These are phyloP conservation scores for Puma concolor DNA, from an alignment of 2,113 vertebrate species.

Conservation along the genomic window DNA sequence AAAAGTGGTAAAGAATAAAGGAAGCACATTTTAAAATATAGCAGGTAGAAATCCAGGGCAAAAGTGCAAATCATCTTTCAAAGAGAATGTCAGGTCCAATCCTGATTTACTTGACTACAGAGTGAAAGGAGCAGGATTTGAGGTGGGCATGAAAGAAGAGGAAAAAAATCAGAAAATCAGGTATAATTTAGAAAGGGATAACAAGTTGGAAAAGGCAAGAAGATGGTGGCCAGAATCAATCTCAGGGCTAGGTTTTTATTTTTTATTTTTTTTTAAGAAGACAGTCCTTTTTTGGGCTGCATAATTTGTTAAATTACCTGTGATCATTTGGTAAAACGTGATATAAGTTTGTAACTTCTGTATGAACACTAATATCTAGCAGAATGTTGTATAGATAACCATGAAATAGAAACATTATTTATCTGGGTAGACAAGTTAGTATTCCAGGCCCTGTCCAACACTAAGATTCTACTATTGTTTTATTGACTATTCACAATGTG, in stretches of 20 bases:
- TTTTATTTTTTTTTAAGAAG: neutral
- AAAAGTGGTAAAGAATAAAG: neutral
- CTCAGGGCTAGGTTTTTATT: neutral
- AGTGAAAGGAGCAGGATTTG: neutral
- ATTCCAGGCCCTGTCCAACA: neutral
- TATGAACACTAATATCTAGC: neutral
- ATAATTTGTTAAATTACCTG: neutral
- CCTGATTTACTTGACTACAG: neutral
- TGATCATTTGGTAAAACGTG: neutral
- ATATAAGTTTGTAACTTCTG: neutral
- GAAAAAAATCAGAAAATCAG: neutral
- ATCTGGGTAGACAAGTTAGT: neutral
- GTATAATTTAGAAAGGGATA: neutral
- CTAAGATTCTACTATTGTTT: neutral
- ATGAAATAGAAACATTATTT: neutral
- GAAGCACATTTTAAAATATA: neutral
- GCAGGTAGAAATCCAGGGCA: neutral
- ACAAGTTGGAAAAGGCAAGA: neutral
- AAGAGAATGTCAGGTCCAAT: neutral
- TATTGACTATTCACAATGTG: neutral
- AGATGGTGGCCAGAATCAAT: neutral
- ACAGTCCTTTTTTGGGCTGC: neutral
- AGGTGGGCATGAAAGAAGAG: neutral
- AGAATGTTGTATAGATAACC: neutral
- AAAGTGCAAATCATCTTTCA: neutral